Conservation (phyloP, 1,140 invertebrate species). For the Scaptomyza hsui region DNA sequence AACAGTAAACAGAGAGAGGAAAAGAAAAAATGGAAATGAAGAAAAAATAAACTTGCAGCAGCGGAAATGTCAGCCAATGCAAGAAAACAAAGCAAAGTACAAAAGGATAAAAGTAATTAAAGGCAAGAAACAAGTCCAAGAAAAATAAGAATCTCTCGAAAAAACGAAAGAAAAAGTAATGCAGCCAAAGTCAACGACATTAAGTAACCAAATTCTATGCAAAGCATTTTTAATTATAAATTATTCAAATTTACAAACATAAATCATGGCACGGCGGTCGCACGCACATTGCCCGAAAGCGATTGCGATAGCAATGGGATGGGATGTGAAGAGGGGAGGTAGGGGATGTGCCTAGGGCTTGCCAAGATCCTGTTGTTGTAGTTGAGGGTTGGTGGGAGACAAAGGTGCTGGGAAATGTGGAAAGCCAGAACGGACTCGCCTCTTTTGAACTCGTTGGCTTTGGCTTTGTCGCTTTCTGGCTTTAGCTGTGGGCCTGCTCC, state of each 20-base stretch:
- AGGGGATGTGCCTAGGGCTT: slow-evolving; percentile 7
- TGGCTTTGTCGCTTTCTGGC: slow-evolving; percentile 16
- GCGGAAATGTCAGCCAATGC: slow-evolving; percentile 60
- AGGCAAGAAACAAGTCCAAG: slow-evolving; percentile 42
- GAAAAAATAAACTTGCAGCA: slow-evolving; percentile 36
- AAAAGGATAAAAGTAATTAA: slow-evolving; percentile 80
- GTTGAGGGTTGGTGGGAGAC: slow-evolving; percentile 33
- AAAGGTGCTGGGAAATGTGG: slow-evolving; percentile 47
- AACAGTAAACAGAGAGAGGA: slow-evolving; percentile 28
- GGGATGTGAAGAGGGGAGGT: neutral
- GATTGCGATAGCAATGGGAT: slow-evolving; percentile 29
- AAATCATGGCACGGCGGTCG: slow-evolving; percentile 63
- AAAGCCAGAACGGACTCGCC: slow-evolving; percentile 1
- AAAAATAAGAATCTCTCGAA: slow-evolving; percentile 27
- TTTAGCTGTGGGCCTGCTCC: neutral
- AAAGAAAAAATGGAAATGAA: slow-evolving; percentile 24
- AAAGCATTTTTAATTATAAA: slow-evolving; percentile 80
- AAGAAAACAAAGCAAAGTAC: slow-evolving; percentile 26
- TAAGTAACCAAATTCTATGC: slow-evolving; percentile 78
- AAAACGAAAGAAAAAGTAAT: slow-evolving; percentile 45
- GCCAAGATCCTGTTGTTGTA: slow-evolving; percentile 31
- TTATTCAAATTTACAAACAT: slow-evolving; percentile 81
- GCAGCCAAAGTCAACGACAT: slow-evolving; percentile 63
- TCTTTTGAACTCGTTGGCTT: slow-evolving; percentile 34
- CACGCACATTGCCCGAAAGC: slow-evolving; percentile 58